A percentile compares a stretch with the other conserved stretches of the same genome.
phyloP scores from a whole-genome alignment of 2,888 invertebrate genomes.

The Philereme vetulata region DNA sequence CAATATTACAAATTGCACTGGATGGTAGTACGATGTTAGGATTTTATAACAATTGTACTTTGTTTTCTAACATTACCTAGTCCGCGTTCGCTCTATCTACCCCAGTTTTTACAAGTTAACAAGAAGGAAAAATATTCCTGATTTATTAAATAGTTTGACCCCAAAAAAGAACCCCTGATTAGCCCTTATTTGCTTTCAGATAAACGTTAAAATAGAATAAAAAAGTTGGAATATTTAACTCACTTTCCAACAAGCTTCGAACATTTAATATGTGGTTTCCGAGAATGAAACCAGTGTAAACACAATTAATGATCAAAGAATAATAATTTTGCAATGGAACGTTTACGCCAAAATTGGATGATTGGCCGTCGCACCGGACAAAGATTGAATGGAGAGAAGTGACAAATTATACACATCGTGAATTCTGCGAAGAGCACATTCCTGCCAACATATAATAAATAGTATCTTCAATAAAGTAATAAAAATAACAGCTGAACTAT shows the following conservation, averaged over 20 bases:
- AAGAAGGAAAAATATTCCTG: no score
- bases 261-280: slow-evolving; percentile 51
- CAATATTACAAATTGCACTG: no score
- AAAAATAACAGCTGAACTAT: no score
- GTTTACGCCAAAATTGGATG: slow-evolving; percentile 67
- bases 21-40: no score
- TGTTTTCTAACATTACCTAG: no score
- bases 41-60: no score
- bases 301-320: slow-evolving; percentile 62
- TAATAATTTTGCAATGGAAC: slow-evolving; percentile 52
- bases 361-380: slow-evolving; percentile 49
- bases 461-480: no score
- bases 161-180: background rate
- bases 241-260: slow-evolving; percentile 45
- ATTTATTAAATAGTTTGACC: no score
- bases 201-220: slow-evolving; percentile 29
- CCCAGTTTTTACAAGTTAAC: no score
- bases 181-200: slow-evolving; percentile 8
- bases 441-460: no score
- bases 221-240: slow-evolving; percentile 31
- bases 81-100: no score
- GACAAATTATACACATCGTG: slow-evolving; percentile 3
- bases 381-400: slow-evolving; percentile 46
- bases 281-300: slow-evolving; percentile 59
- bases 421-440: no score